Evolutionary conservation across 2,113 vertebrate genomes (phyloP).

Genomic region (Dasyprocta punctata): DNA sequence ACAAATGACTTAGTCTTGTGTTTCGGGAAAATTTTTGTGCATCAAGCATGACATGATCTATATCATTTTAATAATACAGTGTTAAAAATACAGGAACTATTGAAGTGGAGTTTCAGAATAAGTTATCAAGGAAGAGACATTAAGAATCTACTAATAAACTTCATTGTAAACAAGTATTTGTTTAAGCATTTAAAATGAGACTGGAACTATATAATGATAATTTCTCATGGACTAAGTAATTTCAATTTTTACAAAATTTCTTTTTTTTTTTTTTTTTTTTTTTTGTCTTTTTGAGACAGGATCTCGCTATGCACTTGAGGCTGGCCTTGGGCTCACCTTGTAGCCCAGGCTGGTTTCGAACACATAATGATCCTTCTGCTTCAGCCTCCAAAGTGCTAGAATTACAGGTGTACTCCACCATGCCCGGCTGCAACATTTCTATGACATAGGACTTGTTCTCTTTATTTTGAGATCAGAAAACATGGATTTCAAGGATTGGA

Average conservation of each 20-base stretch:
- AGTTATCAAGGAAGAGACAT: neutral
- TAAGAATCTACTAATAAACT: neutral
- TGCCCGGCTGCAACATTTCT: neutral
- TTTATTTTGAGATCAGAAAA: neutral
- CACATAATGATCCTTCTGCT: too few species aligned
- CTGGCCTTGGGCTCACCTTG: too few species aligned
- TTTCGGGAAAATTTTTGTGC: neutral
- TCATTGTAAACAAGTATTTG: neutral
- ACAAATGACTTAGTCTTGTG: neutral
- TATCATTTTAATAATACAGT: neutral
- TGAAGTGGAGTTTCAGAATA: neutral
- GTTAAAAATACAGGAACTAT: neutral
- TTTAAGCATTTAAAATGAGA: neutral
- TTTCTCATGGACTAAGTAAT: neutral
- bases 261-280: too few species aligned
- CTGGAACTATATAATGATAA: neutral
- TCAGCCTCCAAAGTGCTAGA: too few species aligned
- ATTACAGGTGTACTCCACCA: too few species aligned
- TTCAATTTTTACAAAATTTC: too few species aligned
- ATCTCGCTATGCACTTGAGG: too few species aligned
- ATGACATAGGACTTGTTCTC: neutral
- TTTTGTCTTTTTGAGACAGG: too few species aligned
- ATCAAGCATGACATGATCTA: neutral
- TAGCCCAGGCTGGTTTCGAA: too few species aligned
- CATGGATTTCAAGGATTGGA: neutral